Conservation (phyloP, 2,113 vertebrate genomes). For the Atrichornis clamosus region DNA sequence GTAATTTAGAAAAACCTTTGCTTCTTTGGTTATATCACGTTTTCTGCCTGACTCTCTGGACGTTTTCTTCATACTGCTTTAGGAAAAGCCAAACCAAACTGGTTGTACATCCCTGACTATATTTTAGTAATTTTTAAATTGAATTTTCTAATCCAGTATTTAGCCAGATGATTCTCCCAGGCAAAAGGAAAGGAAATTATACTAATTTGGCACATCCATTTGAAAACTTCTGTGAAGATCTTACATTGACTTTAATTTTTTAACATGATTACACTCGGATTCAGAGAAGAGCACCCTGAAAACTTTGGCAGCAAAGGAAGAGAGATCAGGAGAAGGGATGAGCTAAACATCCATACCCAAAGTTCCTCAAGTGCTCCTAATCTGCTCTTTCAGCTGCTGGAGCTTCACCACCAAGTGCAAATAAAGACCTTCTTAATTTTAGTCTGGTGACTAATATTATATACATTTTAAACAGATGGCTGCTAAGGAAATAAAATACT, state of each 20-base stretch:
- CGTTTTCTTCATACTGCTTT: background rate
- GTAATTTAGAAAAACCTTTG: background rate
- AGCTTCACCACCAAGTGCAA: background rate
- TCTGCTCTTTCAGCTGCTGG: background rate
- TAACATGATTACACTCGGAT: background rate
- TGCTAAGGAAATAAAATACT: background rate
- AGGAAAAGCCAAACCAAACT: background rate
- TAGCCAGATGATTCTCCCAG: background rate
- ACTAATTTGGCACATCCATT: background rate
- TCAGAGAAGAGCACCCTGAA: background rate
- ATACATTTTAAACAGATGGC: background rate
- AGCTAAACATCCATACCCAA: background rate
- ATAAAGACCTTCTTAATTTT: background rate
- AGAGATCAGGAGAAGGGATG: background rate
- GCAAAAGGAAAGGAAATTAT: background rate
- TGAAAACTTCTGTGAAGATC: background rate
- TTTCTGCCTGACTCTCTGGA: background rate
- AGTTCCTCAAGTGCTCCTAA: background rate
- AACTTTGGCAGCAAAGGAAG: background rate
- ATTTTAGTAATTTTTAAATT: background rate
- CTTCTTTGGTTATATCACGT: background rate
- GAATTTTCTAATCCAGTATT: background rate
- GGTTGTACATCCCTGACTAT: rapidly evolving
- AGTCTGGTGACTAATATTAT: background rate
- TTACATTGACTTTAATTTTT: background rate